These are phyloP conservation scores for Synergus laeviventris DNA, from an alignment of 2,888 invertebrate genomes.

Conservation along the genomic window DNA sequence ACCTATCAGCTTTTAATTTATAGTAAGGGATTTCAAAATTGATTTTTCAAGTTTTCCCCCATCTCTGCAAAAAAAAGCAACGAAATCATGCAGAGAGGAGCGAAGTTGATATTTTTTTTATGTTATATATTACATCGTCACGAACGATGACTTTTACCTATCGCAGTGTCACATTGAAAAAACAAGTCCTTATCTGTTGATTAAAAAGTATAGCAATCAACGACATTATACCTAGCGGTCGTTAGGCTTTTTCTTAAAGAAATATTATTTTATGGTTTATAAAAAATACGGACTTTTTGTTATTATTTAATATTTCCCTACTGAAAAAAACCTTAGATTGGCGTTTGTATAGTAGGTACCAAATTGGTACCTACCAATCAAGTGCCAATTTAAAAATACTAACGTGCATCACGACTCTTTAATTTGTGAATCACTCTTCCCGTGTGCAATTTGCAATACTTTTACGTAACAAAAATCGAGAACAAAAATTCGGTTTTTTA, in stretches of 20 bases:
- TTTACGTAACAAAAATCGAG: neutral
- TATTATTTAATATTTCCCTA: neutral
- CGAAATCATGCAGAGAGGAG: neutral
- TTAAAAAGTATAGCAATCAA: neutral
- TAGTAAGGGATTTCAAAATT: neutral
- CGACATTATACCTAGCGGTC: neutral
- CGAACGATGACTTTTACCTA: neutral
- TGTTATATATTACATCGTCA: neutral
- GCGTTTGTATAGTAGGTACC: neutral
- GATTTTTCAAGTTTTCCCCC: neutral
- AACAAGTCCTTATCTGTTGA: neutral
- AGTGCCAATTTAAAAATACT: neutral
- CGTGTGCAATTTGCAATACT: neutral
- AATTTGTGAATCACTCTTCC: constrained; percentile 4
- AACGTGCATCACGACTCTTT: neutral
- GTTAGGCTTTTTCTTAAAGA: neutral
- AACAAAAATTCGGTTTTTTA: too few species aligned
- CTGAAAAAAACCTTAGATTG: neutral
- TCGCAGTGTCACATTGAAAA: neutral
- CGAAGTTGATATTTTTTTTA: neutral
- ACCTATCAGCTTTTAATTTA: too few species aligned
- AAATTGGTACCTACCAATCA: too few species aligned
- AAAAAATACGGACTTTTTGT: neutral
- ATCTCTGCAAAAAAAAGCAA: neutral
- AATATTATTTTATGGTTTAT: neutral